Evolutionary conservation across 2,113 vertebrate species (phyloP), one percentile per base, ranked within the genome.

Genomic region (Oreotrochilus melanogaster): DNA sequence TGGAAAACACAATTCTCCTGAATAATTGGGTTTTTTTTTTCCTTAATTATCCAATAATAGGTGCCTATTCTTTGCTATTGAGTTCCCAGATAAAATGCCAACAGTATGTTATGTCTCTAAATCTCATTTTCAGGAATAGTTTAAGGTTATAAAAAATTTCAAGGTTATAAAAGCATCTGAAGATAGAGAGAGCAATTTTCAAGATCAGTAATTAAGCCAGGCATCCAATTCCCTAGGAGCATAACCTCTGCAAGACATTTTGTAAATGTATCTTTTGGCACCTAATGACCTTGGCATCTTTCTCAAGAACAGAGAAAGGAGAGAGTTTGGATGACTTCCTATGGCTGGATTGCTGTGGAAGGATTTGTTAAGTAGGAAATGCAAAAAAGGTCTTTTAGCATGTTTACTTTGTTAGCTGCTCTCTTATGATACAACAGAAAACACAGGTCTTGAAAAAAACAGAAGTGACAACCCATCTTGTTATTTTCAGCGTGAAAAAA

Each of bases 41-140:
- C 57, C 92, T 94, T 96, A 92, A 95, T 97, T 93, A 93, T 95
- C 93, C 88, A 91, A 73, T 93, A 97, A 92, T 91, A 85, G 80
- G 66, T 65, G 64, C 82, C 75, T 35, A 50, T 89, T 93, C 84
- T 86, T 88, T 79, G 69, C 60, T 86, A 45, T 8, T 45, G 78
- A 83, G 47, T 90, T 80, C 33, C 31, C 27, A 76, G 85, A 95
- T 80, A 90, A 86, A 95, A 89, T 90, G 81, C 89, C 81, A 87
- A 19, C 67, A 70, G 33, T 71, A 28, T 62, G 74, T 91, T 88
- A 64, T 79, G 70, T 66, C 45, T 89, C 71, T 86, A 62, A 89
- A 82, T 88, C 91, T 88, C 66, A 74, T 86, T 95, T 95, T 92
- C 71, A 61, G 70, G 39, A 92, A 56, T n/a, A 80, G 45, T 78